A percentile compares a stretch with the other conserved stretches of the same genome.
Evolutionary conservation across 2,888 invertebrate genomes (phyloP).

Genomic region (Meiosimyza platycephala): DNA sequence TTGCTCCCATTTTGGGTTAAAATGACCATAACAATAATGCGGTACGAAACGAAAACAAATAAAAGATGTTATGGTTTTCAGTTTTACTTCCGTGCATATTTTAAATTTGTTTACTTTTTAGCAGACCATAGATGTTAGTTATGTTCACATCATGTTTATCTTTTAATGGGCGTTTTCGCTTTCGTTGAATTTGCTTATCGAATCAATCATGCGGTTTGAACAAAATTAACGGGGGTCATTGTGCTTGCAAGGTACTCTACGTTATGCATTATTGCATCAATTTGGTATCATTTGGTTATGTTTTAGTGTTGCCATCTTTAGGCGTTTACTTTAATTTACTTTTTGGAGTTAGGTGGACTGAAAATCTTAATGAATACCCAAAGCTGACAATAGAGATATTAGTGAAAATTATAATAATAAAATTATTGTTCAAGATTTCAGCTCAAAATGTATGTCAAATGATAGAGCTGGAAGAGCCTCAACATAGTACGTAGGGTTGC

Average conservation of each 20-base stretch:
- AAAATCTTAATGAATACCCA: too few species aligned
- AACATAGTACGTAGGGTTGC: too few species aligned
- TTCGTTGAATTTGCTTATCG: background rate
- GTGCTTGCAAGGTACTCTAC: background rate
- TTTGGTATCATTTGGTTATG: background rate
- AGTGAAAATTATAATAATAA: too few species aligned
- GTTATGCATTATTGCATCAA: background rate
- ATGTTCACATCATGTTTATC: background rate
- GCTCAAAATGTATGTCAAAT: too few species aligned
- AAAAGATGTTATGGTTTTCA: slow-evolving; percentile 7
- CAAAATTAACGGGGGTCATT: background rate
- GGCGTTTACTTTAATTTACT: too few species aligned
- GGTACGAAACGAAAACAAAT: background rate
- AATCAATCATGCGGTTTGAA: background rate
- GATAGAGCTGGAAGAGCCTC: too few species aligned
- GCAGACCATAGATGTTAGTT: background rate
- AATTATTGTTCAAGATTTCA: too few species aligned
- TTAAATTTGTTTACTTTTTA: background rate
- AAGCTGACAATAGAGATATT: too few species aligned
- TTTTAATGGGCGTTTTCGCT: background rate
- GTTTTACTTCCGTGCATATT: slow-evolving; percentile 6
- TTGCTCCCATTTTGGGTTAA: slow-evolving; percentile 22
- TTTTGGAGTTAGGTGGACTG: too few species aligned
- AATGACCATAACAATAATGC: slow-evolving; percentile 1
- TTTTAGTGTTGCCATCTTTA: too few species aligned